Conservation (phyloP, 2,797 vertebrate species). For the Gobionotothen gibberifrons region DNA sequence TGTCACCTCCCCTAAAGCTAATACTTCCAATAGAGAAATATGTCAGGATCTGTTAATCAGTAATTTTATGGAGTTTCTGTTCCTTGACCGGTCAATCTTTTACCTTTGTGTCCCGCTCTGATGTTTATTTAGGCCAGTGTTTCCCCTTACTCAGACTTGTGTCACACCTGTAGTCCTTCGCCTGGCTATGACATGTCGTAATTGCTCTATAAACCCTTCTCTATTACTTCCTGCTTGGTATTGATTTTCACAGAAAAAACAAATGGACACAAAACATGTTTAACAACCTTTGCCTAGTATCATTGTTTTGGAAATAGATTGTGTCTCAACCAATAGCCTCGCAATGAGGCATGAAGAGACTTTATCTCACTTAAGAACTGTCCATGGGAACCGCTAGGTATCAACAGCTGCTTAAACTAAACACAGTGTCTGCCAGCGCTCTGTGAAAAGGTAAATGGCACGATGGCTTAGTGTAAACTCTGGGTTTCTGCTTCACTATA, state of each 20-base stretch:
- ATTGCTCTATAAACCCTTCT: neutral
- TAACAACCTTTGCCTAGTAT: constrained; percentile 8
- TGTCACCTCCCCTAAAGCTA: neutral
- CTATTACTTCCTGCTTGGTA: constrained; percentile 25
- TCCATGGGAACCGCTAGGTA: neutral
- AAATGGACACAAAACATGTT: neutral
- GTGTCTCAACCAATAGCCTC: neutral
- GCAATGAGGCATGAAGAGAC: neutral
- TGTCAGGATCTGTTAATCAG: constrained; percentile 31
- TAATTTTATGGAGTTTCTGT: constrained; percentile 21
- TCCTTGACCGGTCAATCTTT: constrained; percentile 46
- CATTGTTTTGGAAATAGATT: neutral
- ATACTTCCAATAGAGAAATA: neutral
- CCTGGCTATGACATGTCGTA: neutral
- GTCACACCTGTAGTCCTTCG: neutral
- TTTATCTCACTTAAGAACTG: neutral
- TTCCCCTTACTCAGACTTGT: constrained; percentile 4
- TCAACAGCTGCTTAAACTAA: constrained; percentile 6
- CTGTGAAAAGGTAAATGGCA: constrained; percentile 5
- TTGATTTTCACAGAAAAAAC: constrained; percentile 33
- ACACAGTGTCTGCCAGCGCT: neutral
- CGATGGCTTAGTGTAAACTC: neutral
- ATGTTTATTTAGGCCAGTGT: neutral
- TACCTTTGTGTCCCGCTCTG: constrained; percentile 24
- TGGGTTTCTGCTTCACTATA: neutral